These are phyloP conservation scores for Neogobius melanostomus DNA, from an alignment of 2,113 vertebrate genomes.

Conservation along the genomic window DNA sequence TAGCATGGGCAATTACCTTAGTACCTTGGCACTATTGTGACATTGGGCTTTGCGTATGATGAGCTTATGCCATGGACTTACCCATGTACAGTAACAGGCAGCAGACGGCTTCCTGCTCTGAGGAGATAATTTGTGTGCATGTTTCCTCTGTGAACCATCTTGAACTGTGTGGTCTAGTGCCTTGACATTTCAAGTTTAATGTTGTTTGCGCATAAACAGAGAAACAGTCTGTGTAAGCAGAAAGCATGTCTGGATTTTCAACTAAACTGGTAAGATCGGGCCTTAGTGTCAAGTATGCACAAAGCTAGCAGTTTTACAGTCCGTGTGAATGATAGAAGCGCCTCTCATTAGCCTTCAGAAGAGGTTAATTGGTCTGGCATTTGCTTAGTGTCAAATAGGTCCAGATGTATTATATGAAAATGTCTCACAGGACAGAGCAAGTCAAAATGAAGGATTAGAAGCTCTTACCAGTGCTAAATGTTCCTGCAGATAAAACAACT, in stretches of 20 bases:
- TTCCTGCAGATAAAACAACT: background rate
- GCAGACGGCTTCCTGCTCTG: background rate
- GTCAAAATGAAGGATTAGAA: background rate
- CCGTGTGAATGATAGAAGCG: background rate
- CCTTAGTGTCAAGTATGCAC: background rate
- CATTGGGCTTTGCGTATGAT: slow-evolving; percentile 1
- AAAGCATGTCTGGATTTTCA: background rate
- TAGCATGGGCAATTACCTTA: slow-evolving; percentile 1
- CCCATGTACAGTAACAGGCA: background rate
- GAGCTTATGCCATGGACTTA: background rate
- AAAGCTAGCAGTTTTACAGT: background rate
- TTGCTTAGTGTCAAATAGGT: slow-evolving; percentile 4
- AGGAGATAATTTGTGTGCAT: slow-evolving; percentile 3
- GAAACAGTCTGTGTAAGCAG: background rate
- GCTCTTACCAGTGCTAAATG: background rate
- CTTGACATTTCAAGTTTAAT: background rate
- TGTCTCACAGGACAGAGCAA: background rate
- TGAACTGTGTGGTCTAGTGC: background rate
- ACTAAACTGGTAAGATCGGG: background rate
- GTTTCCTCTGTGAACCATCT: background rate
- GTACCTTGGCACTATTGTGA: background rate
- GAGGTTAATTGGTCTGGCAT: slow-evolving; percentile 10
- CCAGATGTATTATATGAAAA: background rate
- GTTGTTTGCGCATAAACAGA: background rate
- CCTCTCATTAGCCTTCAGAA: slow-evolving; percentile 1